Base-by-base conservation (phyloP, 2,797 vertebrate genomes). In the Spinibarbus caldwelli region DNA sequence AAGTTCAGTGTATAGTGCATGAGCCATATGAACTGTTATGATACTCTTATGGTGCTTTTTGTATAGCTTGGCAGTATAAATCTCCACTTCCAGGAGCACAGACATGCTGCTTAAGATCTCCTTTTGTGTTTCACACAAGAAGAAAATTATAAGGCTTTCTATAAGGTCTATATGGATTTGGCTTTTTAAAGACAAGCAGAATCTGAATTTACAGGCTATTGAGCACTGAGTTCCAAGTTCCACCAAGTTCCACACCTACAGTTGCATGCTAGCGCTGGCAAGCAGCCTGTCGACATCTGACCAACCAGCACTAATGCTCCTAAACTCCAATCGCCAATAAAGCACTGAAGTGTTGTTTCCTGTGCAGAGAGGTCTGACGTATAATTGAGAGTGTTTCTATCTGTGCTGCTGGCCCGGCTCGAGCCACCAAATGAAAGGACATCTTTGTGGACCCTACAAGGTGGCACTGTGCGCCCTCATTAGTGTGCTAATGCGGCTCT, bases 371-470 rank as follows among this genome's bases (percentile, higher is more conserved):
- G 64, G 90, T 92, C 92, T 92, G 88, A 29, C 66, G 90, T 93
- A 78, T 90, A 88, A 94, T 93, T 92, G 93, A 93, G 92, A 92
- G 92, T 89, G 86, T 89, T 93, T 93, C 92, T 94, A 93, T 94
- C 94, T 93, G 93, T 92, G 68, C 38, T 34, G 66, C 62, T 82
- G 79, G 75, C 75, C 73, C 3, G 23, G 92, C 92, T 95, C 94
- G 93, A 94, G 92, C 92, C 94, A 94, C 92, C 92, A 91, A 91
- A 95, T 95, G 93, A 95, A 95, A 94, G 94, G 92, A 93, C 92
- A 95, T 94, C 94, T 95, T 93, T 96, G 94, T 93, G 93, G 90
- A 90, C 93, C 91, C 92, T 94, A 95, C 94, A 95, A 95, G 93
- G 95, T 94, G 92, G 93, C 92, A 94, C 94, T 95, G 95, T 95